These are phyloP conservation scores for Glyphotaelius pellucidus DNA, from an alignment of 2,888 invertebrate genomes.

Conservation along the genomic window DNA sequence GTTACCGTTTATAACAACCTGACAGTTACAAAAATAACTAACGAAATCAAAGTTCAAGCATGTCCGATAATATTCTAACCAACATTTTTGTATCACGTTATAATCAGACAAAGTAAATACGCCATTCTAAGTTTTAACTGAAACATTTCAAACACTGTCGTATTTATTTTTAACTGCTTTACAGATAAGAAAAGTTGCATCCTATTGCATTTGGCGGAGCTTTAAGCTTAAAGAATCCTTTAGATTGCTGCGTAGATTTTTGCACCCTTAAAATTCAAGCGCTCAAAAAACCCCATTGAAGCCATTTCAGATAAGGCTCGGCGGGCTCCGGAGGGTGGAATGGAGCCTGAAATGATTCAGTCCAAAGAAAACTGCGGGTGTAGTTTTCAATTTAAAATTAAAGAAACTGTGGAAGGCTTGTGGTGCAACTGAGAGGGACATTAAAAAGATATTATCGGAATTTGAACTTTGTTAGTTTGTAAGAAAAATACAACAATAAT, in stretches of 20 bases:
- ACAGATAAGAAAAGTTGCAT: constrained; percentile 6
- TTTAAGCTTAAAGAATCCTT: neutral
- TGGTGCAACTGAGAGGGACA: neutral
- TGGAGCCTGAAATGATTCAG: constrained; percentile 18
- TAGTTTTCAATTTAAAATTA: constrained; percentile 5
- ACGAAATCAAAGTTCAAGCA: no score
- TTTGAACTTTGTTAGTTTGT: neutral
- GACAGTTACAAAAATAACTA: no score
- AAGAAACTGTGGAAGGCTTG: neutral
- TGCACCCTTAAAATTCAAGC: constrained; percentile 43
- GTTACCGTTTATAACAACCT: no score
- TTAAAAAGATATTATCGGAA: neutral
- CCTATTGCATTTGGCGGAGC: constrained; percentile 26
- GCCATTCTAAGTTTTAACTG: neutral
- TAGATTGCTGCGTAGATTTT: neutral
- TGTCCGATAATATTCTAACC: no score
- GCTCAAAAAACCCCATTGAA: constrained; percentile 41
- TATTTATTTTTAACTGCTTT: neutral
- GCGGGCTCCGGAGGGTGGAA: neutral
- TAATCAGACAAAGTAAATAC: neutral
- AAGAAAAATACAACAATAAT: neutral
- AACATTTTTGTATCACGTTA: neutral
- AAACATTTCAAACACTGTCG: neutral
- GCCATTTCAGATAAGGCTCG: constrained; percentile 24
- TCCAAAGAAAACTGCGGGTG: constrained; percentile 4